These are phyloP conservation scores for Crocallis elinguaria DNA, from an alignment of 2,888 invertebrate species.

Conservation along the genomic window DNA sequence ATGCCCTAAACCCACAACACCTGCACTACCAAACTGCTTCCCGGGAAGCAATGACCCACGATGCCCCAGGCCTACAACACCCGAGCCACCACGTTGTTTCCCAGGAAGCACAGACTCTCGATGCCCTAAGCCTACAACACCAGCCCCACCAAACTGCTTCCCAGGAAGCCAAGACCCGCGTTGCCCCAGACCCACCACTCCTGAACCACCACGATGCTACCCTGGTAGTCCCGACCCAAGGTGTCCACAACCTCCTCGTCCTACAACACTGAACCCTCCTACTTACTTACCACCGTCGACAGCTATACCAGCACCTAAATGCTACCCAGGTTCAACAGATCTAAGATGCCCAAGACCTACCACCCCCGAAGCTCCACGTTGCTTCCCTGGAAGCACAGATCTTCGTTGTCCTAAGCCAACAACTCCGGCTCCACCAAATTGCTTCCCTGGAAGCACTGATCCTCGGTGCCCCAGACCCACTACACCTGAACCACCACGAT, in stretches of 20 bases:
- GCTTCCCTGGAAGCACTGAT: slow-evolving; percentile 43
- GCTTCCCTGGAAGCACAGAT: slow-evolving; percentile 58
- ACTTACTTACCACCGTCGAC: slow-evolving; percentile 47
- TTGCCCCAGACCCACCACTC: slow-evolving; percentile 41
- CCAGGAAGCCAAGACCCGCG: slow-evolving; percentile 41
- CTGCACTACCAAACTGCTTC: slow-evolving; percentile 47
- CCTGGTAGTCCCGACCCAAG: slow-evolving; percentile 16
- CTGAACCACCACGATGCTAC: slow-evolving; percentile 35
- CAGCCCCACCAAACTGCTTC: slow-evolving; percentile 41
- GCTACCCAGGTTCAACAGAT: slow-evolving; percentile 50
- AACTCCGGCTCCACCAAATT: slow-evolving; percentile 42
- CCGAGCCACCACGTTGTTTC: slow-evolving; percentile 25
- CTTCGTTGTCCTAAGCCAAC: slow-evolving; percentile 52
- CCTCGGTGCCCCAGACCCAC: slow-evolving; percentile 50
- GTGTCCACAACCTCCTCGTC: slow-evolving; percentile 56
- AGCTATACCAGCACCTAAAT: slow-evolving; percentile 39
- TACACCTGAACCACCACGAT: slow-evolving; percentile 42
- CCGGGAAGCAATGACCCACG: slow-evolving; percentile 50
- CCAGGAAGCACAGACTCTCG: slow-evolving; percentile 60
- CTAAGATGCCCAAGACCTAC: slow-evolving; percentile 44
- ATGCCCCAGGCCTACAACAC: slow-evolving; percentile 46
- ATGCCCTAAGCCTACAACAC: slow-evolving; percentile 48
- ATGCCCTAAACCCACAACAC: slow-evolving; percentile 54
- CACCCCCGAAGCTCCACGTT: slow-evolving; percentile 37
- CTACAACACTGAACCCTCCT: slow-evolving; percentile 40